phyloP scores from a whole-genome alignment of 2,888 invertebrate genomes.

The Seira musarum region DNA sequence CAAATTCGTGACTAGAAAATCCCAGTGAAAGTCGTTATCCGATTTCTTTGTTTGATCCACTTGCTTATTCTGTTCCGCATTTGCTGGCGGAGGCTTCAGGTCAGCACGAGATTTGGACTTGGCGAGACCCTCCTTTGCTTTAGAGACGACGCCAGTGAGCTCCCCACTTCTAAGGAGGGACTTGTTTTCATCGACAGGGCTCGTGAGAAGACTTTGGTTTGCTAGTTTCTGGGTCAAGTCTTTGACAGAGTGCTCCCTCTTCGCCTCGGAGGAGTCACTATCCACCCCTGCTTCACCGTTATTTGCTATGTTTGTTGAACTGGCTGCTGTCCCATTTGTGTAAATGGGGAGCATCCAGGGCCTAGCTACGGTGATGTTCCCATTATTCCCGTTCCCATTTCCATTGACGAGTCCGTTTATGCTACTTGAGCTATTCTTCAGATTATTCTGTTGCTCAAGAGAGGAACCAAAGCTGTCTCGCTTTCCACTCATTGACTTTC shows the following conservation, averaged over 20 bases:
- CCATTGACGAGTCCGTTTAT: slow-evolving; percentile 55
- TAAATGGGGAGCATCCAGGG: slow-evolving; percentile 69
- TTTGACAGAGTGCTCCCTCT: slow-evolving; percentile 89
- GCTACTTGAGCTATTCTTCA: slow-evolving; percentile 58
- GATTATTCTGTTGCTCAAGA: slow-evolving; percentile 61
- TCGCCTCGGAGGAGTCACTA: slow-evolving; percentile 80
- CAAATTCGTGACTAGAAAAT: slow-evolving; percentile 85
- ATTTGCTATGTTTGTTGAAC: slow-evolving; percentile 56
- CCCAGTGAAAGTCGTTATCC: slow-evolving; percentile 97
- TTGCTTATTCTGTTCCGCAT: slow-evolving; percentile 44
- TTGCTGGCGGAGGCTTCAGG: slow-evolving; percentile 72
- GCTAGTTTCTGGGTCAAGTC: slow-evolving; percentile 89
- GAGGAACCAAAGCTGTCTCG: slow-evolving; percentile 56
- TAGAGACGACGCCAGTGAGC: slow-evolving; percentile 89
- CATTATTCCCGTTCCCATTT: slow-evolving; percentile 40
- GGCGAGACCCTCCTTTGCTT: slow-evolving; percentile 93
- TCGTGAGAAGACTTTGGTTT: slow-evolving; percentile 78
- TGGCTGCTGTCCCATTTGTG: slow-evolving; percentile 61
- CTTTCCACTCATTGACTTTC: slow-evolving; percentile 62
- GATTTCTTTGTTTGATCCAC: slow-evolving; percentile 77
- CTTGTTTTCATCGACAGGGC: slow-evolving; percentile 73
- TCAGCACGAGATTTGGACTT: slow-evolving; percentile 89
- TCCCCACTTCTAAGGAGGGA: slow-evolving; percentile 67
- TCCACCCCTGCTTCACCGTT: slow-evolving; percentile 69
- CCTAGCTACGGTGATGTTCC: slow-evolving; percentile 61